phyloP scores from a whole-genome alignment of 2,113 vertebrate genomes.

The Chaetodon auriga region DNA sequence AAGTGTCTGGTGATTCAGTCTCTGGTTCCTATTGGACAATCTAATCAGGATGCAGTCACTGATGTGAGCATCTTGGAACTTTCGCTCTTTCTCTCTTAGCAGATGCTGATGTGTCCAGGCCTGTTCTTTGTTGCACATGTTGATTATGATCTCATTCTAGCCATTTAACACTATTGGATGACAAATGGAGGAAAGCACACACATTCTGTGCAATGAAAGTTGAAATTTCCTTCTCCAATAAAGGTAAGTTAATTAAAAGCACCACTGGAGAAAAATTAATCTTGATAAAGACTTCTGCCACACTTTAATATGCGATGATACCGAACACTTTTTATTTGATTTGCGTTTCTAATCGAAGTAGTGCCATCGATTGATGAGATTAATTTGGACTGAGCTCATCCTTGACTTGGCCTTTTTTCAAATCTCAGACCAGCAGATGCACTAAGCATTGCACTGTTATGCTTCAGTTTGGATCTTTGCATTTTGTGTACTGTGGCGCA shows the following conservation, averaged over 20 bases:
- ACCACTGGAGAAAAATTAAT: background rate
- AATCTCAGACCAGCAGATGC: constrained; percentile 6
- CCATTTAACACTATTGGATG: constrained; percentile 8
- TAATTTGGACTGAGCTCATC: background rate
- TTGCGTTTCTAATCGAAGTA: background rate
- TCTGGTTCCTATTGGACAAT: background rate
- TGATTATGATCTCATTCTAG: constrained; percentile 13
- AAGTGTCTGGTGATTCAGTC: background rate
- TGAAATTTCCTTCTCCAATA: background rate
- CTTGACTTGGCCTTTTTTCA: background rate
- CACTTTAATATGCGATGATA: background rate
- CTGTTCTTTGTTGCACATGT: background rate
- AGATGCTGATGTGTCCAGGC: background rate
- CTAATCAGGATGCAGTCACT: constrained; percentile 6
- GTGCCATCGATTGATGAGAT: background rate
- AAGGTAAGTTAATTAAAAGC: constrained; percentile 22
- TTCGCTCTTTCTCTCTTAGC: background rate
- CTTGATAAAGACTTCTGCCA: background rate
- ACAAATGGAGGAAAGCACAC: constrained; percentile 1
- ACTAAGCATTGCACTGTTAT: background rate
- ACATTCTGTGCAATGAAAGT: background rate
- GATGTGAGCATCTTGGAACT: background rate
- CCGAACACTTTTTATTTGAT: background rate
- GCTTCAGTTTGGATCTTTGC: background rate
- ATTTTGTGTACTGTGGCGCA: background rate